Conservation (phyloP, 2,888 invertebrate species). For the Caenorhabditis wallacei region DNA sequence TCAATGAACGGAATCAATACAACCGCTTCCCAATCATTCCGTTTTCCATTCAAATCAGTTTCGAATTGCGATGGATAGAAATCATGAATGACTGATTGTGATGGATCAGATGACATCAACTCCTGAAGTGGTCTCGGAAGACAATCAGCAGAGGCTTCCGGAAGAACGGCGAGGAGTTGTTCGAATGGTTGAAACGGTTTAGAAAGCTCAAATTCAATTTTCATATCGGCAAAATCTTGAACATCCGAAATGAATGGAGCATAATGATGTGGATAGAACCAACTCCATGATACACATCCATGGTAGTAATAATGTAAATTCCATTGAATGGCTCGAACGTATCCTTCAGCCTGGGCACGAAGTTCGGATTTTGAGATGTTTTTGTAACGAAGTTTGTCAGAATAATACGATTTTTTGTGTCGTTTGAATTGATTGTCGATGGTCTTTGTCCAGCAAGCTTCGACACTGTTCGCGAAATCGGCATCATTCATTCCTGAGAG, state of each 20-base stretch:
- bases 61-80: conserved; percentile 94
- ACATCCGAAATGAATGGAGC: conserved; percentile 97
- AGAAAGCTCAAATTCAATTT: conserved; percentile 91
- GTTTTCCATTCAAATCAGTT: conserved; percentile 96
- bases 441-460: conserved; percentile 81
- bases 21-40: conserved; percentile 96
- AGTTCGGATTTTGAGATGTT: conserved; percentile 91
- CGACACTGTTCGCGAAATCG: conserved; percentile 75
- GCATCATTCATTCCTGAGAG: conserved; percentile 70
- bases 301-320: conserved; percentile 96
- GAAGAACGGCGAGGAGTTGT: conserved; percentile 92
- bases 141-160: conserved; percentile 90
- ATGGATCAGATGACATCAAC: conserved; percentile 88
- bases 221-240: conserved; percentile 88
- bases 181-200: conserved; percentile 95
- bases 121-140: conserved; percentile 86
- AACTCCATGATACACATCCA: conserved; percentile 97
- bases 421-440: conserved; percentile 88
- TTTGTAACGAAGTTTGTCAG: conserved; percentile 86
- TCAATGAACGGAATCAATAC: conserved; percentile 95
- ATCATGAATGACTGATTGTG: conserved; percentile 90
- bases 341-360: conserved; percentile 91
- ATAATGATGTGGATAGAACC: conserved; percentile 98
- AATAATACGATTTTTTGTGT: conserved; percentile 94
- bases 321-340: conserved; percentile 96